Conservation (phyloP, 2,113 vertebrate genomes). For the Pionites leucogaster region DNA sequence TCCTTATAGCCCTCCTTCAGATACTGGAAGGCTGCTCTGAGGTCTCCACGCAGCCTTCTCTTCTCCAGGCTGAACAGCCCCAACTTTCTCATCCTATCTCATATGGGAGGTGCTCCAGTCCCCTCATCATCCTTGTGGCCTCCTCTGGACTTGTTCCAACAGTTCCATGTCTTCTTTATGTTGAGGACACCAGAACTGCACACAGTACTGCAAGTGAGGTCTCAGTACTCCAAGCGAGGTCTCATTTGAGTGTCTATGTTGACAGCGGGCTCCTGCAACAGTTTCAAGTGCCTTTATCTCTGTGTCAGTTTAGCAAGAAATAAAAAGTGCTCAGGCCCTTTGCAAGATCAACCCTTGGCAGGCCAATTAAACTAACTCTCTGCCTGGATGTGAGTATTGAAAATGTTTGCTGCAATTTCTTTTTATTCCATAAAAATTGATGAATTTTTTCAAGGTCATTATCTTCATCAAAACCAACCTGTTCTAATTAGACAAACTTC, state of each 20-base stretch:
- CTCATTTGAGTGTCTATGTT: fast-evolving
- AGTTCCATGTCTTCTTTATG: no score
- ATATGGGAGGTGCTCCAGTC: no score
- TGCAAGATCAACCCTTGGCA: neutral
- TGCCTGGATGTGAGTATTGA: neutral
- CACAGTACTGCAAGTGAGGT: no score
- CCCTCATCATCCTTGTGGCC: no score
- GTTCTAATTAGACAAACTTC: slow-evolving; percentile 28
- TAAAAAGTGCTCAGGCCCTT: neutral
- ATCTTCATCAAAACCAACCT: slow-evolving; percentile 45
- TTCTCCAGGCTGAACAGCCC: no score
- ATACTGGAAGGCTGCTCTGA: no score
- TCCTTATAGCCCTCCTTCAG: no score
- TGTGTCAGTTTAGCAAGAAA: neutral
- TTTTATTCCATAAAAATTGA: slow-evolving; percentile 14
- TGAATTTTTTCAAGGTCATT: slow-evolving; percentile 21
- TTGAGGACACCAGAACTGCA: no score
- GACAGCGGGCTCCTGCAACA: neutral
- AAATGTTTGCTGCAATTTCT: neutral
- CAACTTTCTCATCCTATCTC: no score
- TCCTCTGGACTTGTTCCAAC: no score
- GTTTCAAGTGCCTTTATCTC: neutral
- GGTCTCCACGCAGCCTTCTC: no score
- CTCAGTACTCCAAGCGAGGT: no score
- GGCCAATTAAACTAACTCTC: neutral